Evolutionary conservation across 2,797 vertebrate species (phyloP).

Genomic region (Uromys caudimaculatus): DNA sequence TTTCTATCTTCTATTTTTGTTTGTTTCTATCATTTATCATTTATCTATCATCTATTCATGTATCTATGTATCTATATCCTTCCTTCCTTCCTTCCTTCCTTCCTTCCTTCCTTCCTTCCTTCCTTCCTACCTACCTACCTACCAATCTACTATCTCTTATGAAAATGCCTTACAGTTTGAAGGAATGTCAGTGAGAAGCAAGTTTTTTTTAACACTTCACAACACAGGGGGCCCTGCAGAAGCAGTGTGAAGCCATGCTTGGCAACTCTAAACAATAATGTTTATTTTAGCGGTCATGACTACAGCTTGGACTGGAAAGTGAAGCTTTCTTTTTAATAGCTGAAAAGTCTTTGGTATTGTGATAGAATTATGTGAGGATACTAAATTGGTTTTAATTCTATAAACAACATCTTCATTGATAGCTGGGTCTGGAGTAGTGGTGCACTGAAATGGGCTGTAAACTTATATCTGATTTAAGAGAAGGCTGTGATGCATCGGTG

Average conservation of each 20-base stretch:
- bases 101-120: background rate
- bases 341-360: background rate
- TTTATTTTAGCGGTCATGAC: constrained; percentile 40
- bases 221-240: background rate
- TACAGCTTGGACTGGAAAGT: background rate
- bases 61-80: no score
- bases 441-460: background rate
- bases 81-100: no score
- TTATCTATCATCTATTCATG: no score
- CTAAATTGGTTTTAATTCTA: background rate
- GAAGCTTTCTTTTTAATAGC: constrained; percentile 22
- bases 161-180: constrained; percentile 16
- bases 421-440: background rate
- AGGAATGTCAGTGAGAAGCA: background rate
- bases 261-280: constrained; percentile 36
- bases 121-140: background rate
- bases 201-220: background rate
- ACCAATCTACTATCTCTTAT: background rate
- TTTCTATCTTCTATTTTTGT: no score
- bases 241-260: constrained; percentile 6
- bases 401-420: background rate
- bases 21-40: background rate
- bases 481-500: background rate
- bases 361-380: constrained; percentile 18
- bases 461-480: background rate